Conservation (phyloP, 2,888 invertebrate genomes). For the Noctua comes region DNA sequence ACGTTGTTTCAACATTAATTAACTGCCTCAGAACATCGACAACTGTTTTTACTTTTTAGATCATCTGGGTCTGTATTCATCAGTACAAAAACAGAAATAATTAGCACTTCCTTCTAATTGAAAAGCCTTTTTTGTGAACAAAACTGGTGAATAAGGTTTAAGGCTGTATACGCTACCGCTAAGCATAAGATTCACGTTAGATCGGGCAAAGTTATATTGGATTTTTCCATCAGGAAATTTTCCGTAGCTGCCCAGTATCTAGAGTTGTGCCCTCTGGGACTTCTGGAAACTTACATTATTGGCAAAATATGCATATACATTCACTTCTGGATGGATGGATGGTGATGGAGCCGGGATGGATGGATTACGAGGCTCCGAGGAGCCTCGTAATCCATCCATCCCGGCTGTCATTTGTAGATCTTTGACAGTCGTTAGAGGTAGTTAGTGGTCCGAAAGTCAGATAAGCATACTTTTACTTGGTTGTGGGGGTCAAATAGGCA, state of each 20-base stretch:
- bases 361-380: too few species aligned
- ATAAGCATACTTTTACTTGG: not conserved
- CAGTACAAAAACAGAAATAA: not conserved
- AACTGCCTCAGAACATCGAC: not conserved
- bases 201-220: not conserved
- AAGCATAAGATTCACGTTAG: too few species aligned
- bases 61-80: not conserved
- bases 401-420: not conserved
- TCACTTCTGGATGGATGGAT: too few species aligned
- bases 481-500: not conserved
- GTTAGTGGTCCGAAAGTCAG: not conserved
- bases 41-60: too few species aligned
- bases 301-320: not conserved
- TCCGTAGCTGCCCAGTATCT: not conserved
- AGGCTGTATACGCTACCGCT: not conserved
- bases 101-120: not conserved
- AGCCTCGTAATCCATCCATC: not conserved
- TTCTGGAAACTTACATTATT: too few species aligned
- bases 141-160: not conserved
- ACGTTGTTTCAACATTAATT: not conserved
- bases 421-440: not conserved
- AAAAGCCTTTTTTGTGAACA: not conserved
- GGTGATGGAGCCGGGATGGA: too few species aligned
- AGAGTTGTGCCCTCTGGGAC: not conserved
- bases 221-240: not conserved